Base-by-base conservation (phyloP, 2,113 vertebrate species). In the Lepus europaeus region DNA sequence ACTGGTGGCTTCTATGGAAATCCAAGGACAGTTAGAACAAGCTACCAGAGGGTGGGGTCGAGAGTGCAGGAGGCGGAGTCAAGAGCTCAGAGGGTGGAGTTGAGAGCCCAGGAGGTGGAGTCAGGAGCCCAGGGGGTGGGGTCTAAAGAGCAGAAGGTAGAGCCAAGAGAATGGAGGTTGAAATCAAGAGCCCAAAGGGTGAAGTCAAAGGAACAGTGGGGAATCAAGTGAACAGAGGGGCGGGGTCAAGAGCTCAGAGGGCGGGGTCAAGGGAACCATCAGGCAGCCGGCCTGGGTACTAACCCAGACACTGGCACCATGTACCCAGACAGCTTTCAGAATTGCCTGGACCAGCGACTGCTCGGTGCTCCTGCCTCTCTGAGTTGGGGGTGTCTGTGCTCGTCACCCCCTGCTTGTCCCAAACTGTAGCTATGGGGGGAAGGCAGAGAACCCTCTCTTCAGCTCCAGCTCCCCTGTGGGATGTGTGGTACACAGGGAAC, bases 331-430 rank as follows among this genome's bases (percentile, higher is more conserved):
- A 33, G 45, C 39, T 29, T 29, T 66, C 20, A 73, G 56, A 59
- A 66, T 4, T 33, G 39, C 66, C 36, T 9, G 66, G 39, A 22
- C 63, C 72, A 53, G 31, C 36, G 64, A 63, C 80, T 19, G 31
- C 31, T 25, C 0, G 9, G 33, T 49, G 49, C 6, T 39, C 87
- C 31, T 3, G 3, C 19, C 2, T 1, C 20, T 53, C 17, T 12
- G 6, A 53, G 56, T 73, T 8, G 39, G 81, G 49, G 88, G 49
- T 76, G 33, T n/a, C 83, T 25, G 0, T 17, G 45, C 12, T 12
- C 2, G 64, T 23, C 56, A 6, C 31, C 23, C 56, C 29, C 6
- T 7, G 9, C 72, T 39, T 11, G 6, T 64, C 33, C 27, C 56
- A 25, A 36, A 36, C 56, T 36, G 6, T 1, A 20, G 27, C 16